These are phyloP conservation scores for Melanargia galathea DNA, from an alignment of 2,888 invertebrate species.

Conservation along the genomic window DNA sequence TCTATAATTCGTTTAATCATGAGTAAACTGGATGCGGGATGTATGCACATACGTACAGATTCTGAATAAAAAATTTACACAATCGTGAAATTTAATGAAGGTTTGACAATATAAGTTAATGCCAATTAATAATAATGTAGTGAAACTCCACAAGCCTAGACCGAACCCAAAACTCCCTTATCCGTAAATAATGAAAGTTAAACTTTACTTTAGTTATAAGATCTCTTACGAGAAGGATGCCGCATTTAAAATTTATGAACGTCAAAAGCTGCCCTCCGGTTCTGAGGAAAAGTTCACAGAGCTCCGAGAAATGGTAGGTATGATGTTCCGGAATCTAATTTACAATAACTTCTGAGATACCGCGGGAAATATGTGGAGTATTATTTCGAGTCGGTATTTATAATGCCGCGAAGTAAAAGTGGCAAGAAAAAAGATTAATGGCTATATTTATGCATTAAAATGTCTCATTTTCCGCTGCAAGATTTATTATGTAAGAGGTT, in stretches of 20 bases:
- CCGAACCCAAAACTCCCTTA: not conserved
- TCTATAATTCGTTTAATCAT: too few species aligned
- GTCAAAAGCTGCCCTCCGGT: slow-evolving; percentile 39
- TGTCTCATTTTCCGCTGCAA: slow-evolving; percentile 26
- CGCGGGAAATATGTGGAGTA: slow-evolving; percentile 38
- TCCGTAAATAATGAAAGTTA: slow-evolving; percentile 13
- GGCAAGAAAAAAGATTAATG: slow-evolving; percentile 21
- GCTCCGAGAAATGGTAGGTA: slow-evolving; percentile 40
- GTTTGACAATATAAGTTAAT: not conserved
- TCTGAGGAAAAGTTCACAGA: slow-evolving; percentile 38
- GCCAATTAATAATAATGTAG: not conserved
- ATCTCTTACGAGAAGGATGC: slow-evolving; percentile 36
- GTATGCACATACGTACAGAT: too few species aligned
- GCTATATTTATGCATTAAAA: slow-evolving; percentile 29
- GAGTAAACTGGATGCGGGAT: too few species aligned
- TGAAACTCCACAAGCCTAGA: slow-evolving; percentile 11
- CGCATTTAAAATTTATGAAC: slow-evolving; percentile 44
- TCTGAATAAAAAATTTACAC: too few species aligned
- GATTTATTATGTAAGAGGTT: slow-evolving; percentile 23
- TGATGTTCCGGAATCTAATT: slow-evolving; percentile 41
- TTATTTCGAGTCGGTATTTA: slow-evolving; percentile 31
- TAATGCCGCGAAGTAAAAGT: slow-evolving; percentile 26
- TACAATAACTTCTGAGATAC: slow-evolving; percentile 42
- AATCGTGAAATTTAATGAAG: too few species aligned
- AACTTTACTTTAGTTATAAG: slow-evolving; percentile 28